These are phyloP conservation scores for Pelobates fuscus DNA, from an alignment of 2,113 vertebrate genomes.

Conservation along the genomic window DNA sequence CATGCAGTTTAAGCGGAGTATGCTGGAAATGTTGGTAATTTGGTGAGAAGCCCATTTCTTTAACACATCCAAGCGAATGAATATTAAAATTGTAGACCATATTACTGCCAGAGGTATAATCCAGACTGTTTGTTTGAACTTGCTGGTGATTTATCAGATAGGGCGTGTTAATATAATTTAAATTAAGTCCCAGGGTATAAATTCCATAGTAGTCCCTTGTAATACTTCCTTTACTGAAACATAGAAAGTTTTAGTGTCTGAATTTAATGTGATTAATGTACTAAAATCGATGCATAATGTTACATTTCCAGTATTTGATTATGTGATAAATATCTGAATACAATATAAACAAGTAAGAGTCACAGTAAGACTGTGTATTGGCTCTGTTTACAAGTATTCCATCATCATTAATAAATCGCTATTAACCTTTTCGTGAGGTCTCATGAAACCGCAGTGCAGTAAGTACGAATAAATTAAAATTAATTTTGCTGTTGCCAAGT, in stretches of 20 bases:
- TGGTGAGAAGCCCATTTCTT: no score
- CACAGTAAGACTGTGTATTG: neutral
- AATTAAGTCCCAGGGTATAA: neutral
- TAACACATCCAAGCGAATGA: no score
- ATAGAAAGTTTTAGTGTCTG: no score
- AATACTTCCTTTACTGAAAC: neutral
- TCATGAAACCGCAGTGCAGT: neutral
- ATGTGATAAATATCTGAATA: neutral
- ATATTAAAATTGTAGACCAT: no score
- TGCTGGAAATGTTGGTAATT: no score
- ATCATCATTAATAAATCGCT: conserved; percentile 3
- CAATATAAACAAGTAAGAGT: neutral
- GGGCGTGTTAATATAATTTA: neutral
- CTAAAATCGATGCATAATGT: no score
- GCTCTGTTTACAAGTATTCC: neutral
- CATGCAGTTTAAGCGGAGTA: no score
- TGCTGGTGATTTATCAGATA: neutral
- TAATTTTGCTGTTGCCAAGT: neutral
- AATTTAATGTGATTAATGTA: no score
- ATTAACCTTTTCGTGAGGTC: neutral
- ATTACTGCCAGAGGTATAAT: no score
- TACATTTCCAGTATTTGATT: no score
- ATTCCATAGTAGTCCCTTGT: neutral
- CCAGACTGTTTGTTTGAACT: no score
- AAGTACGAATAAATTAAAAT: neutral